Percentiles rank a stretch among this genome's conserved stretches.
These are phyloP conservation scores for Haliaeetus leucogaster DNA, from an alignment of 2,113 vertebrate genomes.

Conservation along the genomic window DNA sequence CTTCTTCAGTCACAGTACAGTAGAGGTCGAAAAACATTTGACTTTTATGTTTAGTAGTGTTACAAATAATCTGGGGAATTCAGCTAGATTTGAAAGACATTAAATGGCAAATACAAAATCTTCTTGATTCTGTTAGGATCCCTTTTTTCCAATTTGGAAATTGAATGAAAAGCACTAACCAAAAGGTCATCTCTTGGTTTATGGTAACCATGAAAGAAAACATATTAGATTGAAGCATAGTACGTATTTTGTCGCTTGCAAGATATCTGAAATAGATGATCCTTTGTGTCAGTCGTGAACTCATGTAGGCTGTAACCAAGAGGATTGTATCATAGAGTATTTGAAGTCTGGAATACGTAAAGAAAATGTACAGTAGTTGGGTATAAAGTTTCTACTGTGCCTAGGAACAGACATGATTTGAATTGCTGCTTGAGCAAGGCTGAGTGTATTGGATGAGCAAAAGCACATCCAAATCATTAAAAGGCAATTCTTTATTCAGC, in stretches of 20 bases:
- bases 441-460: background rate
- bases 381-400: background rate
- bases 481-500: background rate
- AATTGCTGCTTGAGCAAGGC: background rate
- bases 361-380: background rate
- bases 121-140: background rate
- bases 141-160: background rate
- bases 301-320: background rate
- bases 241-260: background rate
- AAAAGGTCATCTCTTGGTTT: background rate
- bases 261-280: background rate
- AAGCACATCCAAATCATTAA: background rate
- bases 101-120: background rate
- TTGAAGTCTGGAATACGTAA: background rate
- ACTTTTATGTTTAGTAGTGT: background rate
- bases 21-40: background rate
- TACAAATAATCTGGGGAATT: background rate
- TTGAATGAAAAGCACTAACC: background rate
- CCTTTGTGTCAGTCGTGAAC: background rate
- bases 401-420: background rate
- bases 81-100: background rate
- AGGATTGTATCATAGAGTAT: background rate
- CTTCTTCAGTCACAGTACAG: background rate
- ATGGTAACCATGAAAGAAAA: background rate
- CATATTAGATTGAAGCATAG: background rate